Percentiles rank a stretch among this genome's conserved stretches.
Conservation (phyloP, 2,113 vertebrate species). For the Lampris megalopsis region DNA sequence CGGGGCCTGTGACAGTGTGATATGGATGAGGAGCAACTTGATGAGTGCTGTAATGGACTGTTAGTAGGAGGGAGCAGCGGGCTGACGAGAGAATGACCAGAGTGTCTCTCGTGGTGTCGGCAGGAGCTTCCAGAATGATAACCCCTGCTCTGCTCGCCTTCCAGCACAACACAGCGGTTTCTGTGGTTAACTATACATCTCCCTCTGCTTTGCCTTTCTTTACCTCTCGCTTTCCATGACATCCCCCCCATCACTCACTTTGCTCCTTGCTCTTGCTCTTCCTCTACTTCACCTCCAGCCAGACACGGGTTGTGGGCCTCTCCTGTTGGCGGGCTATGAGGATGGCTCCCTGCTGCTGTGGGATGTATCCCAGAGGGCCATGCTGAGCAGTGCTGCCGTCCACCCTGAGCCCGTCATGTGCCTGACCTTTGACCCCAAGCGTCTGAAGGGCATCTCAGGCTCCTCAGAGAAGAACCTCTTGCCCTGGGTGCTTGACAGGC, state of each 20-base stretch:
- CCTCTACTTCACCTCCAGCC: constrained; percentile 75
- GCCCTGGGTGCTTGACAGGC: constrained; percentile 89
- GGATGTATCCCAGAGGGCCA: constrained; percentile 86
- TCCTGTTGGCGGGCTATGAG: constrained; percentile 93
- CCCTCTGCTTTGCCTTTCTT: constrained; percentile 26
- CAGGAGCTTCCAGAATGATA: constrained; percentile 76
- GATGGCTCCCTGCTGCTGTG: constrained; percentile 92
- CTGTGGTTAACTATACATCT: constrained; percentile 27
- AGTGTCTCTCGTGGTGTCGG: constrained; percentile 64
- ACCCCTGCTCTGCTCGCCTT: constrained; percentile 75
- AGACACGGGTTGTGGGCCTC: constrained; percentile 75
- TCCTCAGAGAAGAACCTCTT: constrained; percentile 90
- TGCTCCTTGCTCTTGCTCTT: constrained; percentile 26
- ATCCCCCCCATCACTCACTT: background rate
- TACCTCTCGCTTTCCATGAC: constrained; percentile 4
- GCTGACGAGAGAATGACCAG: constrained; percentile 72
- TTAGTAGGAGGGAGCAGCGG: constrained; percentile 65
- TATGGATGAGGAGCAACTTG: constrained; percentile 80
- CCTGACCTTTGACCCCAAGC: constrained; percentile 90
- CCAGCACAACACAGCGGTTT: constrained; percentile 41
- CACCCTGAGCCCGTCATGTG: constrained; percentile 93
- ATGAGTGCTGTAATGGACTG: constrained; percentile 76
- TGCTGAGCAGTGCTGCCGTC: constrained; percentile 82
- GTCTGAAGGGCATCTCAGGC: constrained; percentile 88
- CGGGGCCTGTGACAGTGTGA: constrained; percentile 29